Percentiles rank a stretch among this genome's conserved stretches.
Evolutionary conservation across 2,888 invertebrate species (phyloP).

Genomic region (Epistrophe eligans): DNA sequence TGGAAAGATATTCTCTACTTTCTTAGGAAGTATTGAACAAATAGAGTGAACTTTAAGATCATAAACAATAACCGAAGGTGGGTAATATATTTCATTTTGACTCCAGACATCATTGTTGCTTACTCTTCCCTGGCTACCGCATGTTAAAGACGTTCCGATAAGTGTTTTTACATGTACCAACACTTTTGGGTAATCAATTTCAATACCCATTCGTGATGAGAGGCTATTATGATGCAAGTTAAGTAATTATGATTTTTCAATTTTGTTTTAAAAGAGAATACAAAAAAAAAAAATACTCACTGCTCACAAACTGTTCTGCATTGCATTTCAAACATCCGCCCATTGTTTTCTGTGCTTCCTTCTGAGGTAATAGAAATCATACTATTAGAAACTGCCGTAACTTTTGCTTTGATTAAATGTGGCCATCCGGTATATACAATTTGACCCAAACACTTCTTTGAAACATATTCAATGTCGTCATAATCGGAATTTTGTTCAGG

Average conservation of each 20-base stretch:
- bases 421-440: conserved; percentile 95
- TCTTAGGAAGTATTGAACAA: conserved; percentile 81
- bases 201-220: conserved; percentile 89
- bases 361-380: conserved; percentile 82
- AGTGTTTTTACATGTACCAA: conserved; percentile 90
- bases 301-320: conserved; percentile 79
- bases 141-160: conserved; percentile 88
- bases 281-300: conserved; percentile 77
- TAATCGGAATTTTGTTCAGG: conserved; percentile 84
- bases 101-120: conserved; percentile 91
- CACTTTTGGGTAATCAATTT: conserved; percentile 88
- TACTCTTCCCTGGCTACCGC: conserved; percentile 87
- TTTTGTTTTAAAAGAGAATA: background rate
- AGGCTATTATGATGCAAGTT: conserved; percentile 78
- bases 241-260: conserved; percentile 56
- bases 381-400: conserved; percentile 81
- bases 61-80: conserved; percentile 83
- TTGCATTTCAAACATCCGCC: conserved; percentile 78
- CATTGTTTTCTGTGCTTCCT: conserved; percentile 77
- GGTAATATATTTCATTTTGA: conserved; percentile 86
- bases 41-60: conserved; percentile 81
- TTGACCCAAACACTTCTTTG: conserved; percentile 88
- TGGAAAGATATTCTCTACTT: conserved; percentile 87
- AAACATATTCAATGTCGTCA: conserved; percentile 84
- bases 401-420: conserved; percentile 93